These are phyloP conservation scores for Pseudopipra pipra DNA, from an alignment of 2,113 vertebrate species.

Conservation along the genomic window DNA sequence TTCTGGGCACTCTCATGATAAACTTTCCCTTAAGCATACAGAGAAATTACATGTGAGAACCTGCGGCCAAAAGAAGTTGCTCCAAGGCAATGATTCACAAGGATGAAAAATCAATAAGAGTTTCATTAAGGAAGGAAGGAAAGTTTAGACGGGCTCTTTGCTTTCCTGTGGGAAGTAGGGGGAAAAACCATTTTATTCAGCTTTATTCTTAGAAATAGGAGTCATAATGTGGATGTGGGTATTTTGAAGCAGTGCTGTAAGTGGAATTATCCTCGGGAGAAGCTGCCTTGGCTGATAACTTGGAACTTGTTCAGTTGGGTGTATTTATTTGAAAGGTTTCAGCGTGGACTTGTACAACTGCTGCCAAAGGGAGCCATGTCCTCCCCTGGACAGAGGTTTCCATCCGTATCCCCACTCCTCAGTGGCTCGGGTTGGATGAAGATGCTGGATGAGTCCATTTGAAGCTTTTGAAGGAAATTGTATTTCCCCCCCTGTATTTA, in stretches of 20 bases:
- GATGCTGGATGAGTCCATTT: accelerated
- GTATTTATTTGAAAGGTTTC: neutral
- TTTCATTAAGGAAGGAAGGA: conserved; percentile 81
- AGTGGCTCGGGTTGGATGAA: accelerated
- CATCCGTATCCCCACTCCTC: accelerated
- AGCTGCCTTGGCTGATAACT: neutral
- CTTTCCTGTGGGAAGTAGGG: conserved; percentile 43
- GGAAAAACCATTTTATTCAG: conserved; percentile 33
- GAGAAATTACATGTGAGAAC: conserved; percentile 85
- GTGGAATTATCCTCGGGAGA: neutral
- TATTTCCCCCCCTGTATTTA: accelerated
- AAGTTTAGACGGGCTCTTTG: conserved; percentile 67
- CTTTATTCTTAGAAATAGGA: conserved; percentile 28
- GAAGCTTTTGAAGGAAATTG: neutral
- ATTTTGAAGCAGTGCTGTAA: neutral
- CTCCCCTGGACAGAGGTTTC: neutral
- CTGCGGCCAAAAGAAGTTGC: conserved; percentile 75
- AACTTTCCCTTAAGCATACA: conserved; percentile 74
- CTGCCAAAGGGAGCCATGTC: neutral
- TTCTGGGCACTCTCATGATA: conserved; percentile 72
- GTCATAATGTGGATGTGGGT: neutral
- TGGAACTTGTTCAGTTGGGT: neutral
- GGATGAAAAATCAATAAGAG: conserved; percentile 86
- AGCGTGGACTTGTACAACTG: accelerated
- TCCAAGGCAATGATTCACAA: conserved; percentile 81